Evolutionary conservation across 53 echinoderm and acorn worm species (phyloP).

Genomic region (Holothuria scabra): DNA sequence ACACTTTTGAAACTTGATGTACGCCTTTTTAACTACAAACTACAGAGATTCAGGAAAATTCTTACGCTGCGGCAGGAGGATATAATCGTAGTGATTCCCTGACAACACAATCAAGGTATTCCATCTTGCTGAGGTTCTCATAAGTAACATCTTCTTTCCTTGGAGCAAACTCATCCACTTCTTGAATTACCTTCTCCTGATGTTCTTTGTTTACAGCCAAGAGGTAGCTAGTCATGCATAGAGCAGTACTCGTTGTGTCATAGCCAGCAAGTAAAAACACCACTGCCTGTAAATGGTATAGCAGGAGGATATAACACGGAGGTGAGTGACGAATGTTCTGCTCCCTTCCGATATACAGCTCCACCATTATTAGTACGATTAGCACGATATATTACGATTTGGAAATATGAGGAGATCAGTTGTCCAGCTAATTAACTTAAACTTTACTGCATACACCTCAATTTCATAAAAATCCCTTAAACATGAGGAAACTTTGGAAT

Average conservation of each 20-base stretch:
- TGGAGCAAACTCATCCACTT: constrained; percentile 73
- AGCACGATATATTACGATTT: no score
- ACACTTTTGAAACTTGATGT: no score
- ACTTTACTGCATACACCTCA: no score
- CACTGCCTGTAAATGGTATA: constrained; percentile 50
- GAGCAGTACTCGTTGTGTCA: constrained; percentile 30
- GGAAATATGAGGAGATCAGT: no score
- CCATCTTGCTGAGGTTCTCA: constrained; percentile 63
- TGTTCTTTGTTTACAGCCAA: constrained; percentile 64
- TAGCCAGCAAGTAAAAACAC: constrained; percentile 32
- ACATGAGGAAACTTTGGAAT: no score
- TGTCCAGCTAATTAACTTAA: no score
- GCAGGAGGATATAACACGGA: constrained; percentile 63
- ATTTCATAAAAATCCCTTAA: no score
- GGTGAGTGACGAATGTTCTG: constrained; percentile 29
- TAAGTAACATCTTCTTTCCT: constrained; percentile 36
- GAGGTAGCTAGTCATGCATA: constrained; percentile 50
- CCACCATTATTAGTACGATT: no score
- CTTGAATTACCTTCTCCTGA: constrained; percentile 70
- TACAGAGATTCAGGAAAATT: neutral
- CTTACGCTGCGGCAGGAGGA: constrained; percentile 72
- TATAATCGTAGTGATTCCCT: constrained; percentile 70
- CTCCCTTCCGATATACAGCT: no score
- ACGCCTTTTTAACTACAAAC: no score
- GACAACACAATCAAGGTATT: constrained; percentile 66